Evolutionary conservation across 1,140 invertebrate species (phyloP).

Genomic region (Sarcophaga peregrina): DNA sequence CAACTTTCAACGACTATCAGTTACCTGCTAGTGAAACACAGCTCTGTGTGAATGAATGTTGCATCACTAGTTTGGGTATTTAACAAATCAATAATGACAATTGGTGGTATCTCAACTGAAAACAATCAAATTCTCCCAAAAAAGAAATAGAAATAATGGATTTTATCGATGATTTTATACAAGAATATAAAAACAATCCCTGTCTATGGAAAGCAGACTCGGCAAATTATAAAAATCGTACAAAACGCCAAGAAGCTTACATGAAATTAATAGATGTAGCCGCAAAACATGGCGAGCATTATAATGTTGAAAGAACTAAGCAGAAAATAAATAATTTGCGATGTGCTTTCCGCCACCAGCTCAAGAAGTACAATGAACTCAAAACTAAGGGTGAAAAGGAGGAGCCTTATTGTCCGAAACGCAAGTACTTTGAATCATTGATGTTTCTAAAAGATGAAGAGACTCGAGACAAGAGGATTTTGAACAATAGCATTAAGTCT

Average conservation of each 20-base stretch:
- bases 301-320: slow-evolving; percentile 64
- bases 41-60: too few species aligned
- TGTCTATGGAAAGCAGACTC: slow-evolving; percentile 65
- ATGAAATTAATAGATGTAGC: slow-evolving; percentile 63
- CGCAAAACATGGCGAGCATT: slow-evolving; percentile 62
- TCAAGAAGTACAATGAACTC: slow-evolving; percentile 62
- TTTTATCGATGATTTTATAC: slow-evolving; percentile 65
- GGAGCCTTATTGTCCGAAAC: slow-evolving; percentile 62
- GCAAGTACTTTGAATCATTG: slow-evolving; percentile 62
- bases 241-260: slow-evolving; percentile 60
- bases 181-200: slow-evolving; percentile 64
- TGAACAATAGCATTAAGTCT: slow-evolving; percentile 49
- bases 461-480: slow-evolving; percentile 53
- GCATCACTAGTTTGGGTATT: not conserved
- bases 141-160: slow-evolving; percentile 52
- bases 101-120: slow-evolving; percentile 18
- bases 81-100: slow-evolving; percentile 27
- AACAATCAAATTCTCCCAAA: slow-evolving; percentile 17
- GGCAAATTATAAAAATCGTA: slow-evolving; percentile 59
- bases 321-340: slow-evolving; percentile 65
- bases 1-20: too few species aligned
- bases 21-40: too few species aligned
- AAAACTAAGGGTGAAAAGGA: slow-evolving; percentile 64
- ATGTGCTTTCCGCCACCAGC: slow-evolving; percentile 64
- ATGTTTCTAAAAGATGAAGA: slow-evolving; percentile 65